Evolutionary conservation across 2,113 vertebrate species (phyloP).

Genomic region (Coptodon bakossiorum): DNA sequence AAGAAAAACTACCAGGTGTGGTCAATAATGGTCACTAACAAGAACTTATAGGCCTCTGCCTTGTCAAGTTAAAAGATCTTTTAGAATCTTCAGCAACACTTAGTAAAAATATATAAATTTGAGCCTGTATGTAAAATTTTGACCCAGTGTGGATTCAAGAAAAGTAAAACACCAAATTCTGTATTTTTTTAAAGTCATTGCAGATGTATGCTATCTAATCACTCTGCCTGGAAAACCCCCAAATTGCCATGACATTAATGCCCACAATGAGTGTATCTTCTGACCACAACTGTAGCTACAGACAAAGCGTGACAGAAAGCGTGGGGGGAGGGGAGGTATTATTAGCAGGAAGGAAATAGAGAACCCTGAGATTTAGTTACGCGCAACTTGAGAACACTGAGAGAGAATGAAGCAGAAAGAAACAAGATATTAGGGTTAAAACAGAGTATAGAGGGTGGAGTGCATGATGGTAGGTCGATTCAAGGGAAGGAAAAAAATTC

Average conservation of each 20-base stretch:
- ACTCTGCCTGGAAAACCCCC: not conserved
- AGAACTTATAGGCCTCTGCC: not conserved
- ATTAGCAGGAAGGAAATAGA: slow-evolving; percentile 46
- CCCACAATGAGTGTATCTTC: not conserved
- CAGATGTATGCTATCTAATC: not conserved
- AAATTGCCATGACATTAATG: not conserved
- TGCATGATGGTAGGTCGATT: not conserved
- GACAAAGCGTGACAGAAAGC: not conserved
- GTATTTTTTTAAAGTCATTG: not conserved
- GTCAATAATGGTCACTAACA: not conserved
- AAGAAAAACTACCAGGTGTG: not conserved
- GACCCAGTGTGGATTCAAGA: not conserved
- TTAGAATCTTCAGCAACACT: not conserved
- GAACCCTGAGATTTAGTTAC: slow-evolving; percentile 55
- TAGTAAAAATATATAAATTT: not conserved
- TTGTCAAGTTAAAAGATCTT: not conserved
- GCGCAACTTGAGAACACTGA: slow-evolving; percentile 38
- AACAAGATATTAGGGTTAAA: not conserved
- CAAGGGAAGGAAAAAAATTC: not conserved
- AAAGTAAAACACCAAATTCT: not conserved
- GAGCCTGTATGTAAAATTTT: rapidly evolving
- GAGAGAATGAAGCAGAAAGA: not conserved
- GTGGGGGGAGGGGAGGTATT: not conserved
- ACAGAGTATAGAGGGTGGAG: not conserved
- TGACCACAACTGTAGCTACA: not conserved